Base-by-base conservation (phyloP, 2,888 invertebrate species). In the Lepidocyrtoides sp. region DNA sequence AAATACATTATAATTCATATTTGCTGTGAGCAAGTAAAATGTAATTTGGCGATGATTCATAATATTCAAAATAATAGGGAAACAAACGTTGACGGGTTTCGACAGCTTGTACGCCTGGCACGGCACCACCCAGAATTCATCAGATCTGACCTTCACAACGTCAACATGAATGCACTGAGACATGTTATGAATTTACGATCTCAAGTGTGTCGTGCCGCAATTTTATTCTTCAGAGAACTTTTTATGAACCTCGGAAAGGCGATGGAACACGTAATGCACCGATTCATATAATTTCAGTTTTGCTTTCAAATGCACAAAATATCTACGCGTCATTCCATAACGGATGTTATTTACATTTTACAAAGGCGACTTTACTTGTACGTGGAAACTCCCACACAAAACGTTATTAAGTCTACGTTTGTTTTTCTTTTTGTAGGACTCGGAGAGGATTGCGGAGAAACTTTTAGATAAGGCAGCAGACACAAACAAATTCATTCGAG, bases 151-250 rank as follows among this genome's bases (percentile, higher is more conserved):
- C 96, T 97, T 91, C 97, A 95, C 29, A 95, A 97, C 72, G 96
- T 97, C 29, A 96, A 97, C 29, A 97, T 97, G 95, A 96, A 96
- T 91, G 95, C 98, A 29, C 97, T 97, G 0, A 96, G 96, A 91
- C 97, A 98, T 94, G 97, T 98, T 72, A 97, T 97, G 93, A 99
- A 98, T 95, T 96, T 99, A 91, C 96, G 99, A 29, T 99, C 99
- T 0, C 98, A 99, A 95, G 99, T 99, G 0, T 97, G 99, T 0
- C 96, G 99, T 75, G 96, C 97, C 2, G 98, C 99, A 17, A 98
- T 99, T 94, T 96, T 97, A 92, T 97, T 98, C 7, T 96, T 98
- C 60, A 97, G 97, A 0, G 97, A 98, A 91, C 95, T 99, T 93
- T 99, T 98, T 95, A 95, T 96, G 29, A 93, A 94, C 88, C 94